Base-by-base conservation (phyloP, 1,140 invertebrate species). In the Bombus haemorrhoidalis region DNA sequence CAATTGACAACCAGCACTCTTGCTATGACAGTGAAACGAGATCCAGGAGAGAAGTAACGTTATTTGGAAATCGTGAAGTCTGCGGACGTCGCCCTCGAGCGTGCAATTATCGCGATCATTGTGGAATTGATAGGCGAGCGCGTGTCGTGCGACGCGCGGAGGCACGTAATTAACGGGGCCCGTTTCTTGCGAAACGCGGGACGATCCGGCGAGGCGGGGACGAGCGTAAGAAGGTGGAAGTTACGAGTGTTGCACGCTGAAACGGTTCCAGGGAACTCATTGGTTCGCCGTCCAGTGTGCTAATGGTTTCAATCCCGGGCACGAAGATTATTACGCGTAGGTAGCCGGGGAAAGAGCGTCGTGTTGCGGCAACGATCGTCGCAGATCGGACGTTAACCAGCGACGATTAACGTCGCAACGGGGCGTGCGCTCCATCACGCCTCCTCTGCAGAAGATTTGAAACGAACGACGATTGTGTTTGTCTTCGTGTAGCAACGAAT, bases 401-500 rank as follows among this genome's bases (percentile, higher is more conserved):
- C 47, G 64, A 66, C 87, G 76, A 89, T 90, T 90, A 87, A 83
- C 87, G 86, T 89, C 73, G 77, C 87, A 78, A 86, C 86, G 71
- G 88, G 62, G 66, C 62, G n/a, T 69, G 76, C 69, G 71, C 87
- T 75, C 10, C 66, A 10, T 13, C 76, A 69, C 73, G 37, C 43
- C 77, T 64, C 69, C 74, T 76, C 69, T 3, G 41, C 12, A 22
- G 28, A n/a, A 37, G n/a, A 73, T 47, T 43, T n/a, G 71, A 43
- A 73, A 53, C 71, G 41, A 12, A 32, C 15, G n/a, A 74, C 28
- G 73, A 74, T 32, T 12, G 28, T 41, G 6, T 32, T 15, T 13
- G 64, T 66, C n/a, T 66, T 66, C 1, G 39, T 5, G 25, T 39
- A 25, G 8, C 39, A n/a, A 43, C 69, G 69, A 43, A 73, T 6